Evolutionary conservation across 2,888 invertebrate genomes (phyloP).

Genomic region (Callinectes sapidus): DNA sequence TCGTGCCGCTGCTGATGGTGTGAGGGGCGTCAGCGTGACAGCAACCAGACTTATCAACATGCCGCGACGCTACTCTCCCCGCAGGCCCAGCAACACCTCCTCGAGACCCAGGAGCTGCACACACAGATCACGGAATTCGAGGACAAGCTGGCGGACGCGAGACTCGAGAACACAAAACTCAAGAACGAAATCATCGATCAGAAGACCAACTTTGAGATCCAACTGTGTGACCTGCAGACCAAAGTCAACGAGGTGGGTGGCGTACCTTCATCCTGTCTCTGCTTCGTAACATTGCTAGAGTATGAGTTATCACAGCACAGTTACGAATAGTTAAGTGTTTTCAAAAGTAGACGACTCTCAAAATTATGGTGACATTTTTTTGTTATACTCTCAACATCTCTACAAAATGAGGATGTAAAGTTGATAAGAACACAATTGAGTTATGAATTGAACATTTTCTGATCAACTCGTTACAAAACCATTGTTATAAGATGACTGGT

Average conservation of each 20-base stretch:
- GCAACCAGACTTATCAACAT: neutral
- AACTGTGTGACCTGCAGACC: slow-evolving; percentile 91
- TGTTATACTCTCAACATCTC: no score
- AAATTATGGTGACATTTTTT: neutral
- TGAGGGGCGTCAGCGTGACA: neutral
- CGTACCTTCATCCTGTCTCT: neutral
- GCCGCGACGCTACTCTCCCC: neutral
- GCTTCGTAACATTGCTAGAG: neutral
- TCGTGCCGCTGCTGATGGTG: neutral
- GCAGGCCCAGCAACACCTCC: slow-evolving; percentile 62
- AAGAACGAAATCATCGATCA: slow-evolving; percentile 94
- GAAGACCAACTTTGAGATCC: slow-evolving; percentile 89
- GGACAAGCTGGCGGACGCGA: slow-evolving; percentile 90
- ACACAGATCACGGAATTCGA: slow-evolving; percentile 90
- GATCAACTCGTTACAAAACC: no score
- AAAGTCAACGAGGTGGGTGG: slow-evolving; percentile 85
- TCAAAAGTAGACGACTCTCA: neutral
- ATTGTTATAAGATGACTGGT: neutral
- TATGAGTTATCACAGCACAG: no score
- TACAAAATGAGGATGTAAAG: no score
- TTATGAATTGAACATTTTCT: no score
- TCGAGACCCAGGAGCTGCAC: slow-evolving; percentile 77
- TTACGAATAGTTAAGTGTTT: no score
- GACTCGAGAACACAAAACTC: slow-evolving; percentile 87
- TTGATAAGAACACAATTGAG: no score